phyloP scores from a whole-genome alignment of 2,113 vertebrate species.

The Cichladusa arquata region DNA sequence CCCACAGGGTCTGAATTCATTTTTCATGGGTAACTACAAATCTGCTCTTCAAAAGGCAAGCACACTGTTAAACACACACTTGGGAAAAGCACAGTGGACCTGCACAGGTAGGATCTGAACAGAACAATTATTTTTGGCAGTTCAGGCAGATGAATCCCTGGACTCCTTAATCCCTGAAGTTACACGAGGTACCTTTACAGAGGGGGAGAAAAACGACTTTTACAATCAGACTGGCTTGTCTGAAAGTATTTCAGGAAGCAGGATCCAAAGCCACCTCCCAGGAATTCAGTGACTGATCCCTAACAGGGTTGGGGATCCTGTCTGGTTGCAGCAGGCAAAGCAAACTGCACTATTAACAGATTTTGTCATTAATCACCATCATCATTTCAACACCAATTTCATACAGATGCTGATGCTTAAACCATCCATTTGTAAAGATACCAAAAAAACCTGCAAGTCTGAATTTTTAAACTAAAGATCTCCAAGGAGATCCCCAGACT shows the following conservation, averaged over 20 bases:
- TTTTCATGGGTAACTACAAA: accelerated
- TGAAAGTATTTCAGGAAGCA: neutral
- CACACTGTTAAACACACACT: neutral
- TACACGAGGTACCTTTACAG: neutral
- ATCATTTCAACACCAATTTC: neutral
- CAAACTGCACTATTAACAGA: neutral
- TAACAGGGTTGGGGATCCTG: neutral
- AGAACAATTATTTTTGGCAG: neutral
- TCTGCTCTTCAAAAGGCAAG: neutral
- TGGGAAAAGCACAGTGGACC: neutral
- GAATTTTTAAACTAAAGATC: neutral
- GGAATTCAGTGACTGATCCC: neutral
- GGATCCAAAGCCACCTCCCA: neutral
- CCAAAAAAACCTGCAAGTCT: neutral
- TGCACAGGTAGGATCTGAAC: neutral
- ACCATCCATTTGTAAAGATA: no score
- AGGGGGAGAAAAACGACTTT: neutral
- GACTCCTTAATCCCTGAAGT: neutral
- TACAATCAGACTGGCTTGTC: neutral
- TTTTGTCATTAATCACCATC: neutral
- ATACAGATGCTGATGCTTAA: neutral
- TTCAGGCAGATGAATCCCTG: neutral
- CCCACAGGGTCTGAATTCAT: neutral
- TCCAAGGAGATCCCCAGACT: neutral
- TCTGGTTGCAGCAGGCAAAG: neutral